Conservation (phyloP, 2,113 vertebrate genomes). For the Murina feae region DNA sequence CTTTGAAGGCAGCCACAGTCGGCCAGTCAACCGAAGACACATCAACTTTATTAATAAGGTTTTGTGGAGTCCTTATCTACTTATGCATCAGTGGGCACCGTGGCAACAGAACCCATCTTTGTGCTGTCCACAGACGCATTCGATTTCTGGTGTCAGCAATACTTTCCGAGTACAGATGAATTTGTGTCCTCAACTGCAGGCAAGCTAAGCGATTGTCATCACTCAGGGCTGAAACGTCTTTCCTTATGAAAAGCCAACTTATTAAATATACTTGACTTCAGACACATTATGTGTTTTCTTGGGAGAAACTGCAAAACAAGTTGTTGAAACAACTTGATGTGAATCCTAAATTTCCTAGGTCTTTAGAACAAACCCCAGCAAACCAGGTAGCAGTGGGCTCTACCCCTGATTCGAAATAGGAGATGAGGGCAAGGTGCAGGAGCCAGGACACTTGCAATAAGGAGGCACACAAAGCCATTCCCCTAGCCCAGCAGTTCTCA, state of each 20-base stretch:
- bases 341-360: background rate
- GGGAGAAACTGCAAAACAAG: background rate
- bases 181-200: background rate
- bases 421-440: background rate
- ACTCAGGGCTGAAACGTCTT: background rate
- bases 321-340: background rate
- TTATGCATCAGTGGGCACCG: background rate
- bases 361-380: background rate
- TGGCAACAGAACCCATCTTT: background rate
- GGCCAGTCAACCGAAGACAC: conserved; percentile 54
- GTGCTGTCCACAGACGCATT: background rate
- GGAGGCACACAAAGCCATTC: background rate
- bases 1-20: conserved; percentile 37
- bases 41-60: conserved; percentile 57
- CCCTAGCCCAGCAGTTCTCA: no score
- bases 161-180: background rate
- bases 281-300: background rate
- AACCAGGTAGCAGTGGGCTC: background rate
- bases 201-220: background rate
- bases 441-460: background rate
- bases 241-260: background rate
- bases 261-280: conserved; percentile 14
- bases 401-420: background rate
- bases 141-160: background rate
- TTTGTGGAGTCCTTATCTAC: conserved; percentile 38